Conservation (phyloP, 2,797 vertebrate genomes). For the Karalla daura region DNA sequence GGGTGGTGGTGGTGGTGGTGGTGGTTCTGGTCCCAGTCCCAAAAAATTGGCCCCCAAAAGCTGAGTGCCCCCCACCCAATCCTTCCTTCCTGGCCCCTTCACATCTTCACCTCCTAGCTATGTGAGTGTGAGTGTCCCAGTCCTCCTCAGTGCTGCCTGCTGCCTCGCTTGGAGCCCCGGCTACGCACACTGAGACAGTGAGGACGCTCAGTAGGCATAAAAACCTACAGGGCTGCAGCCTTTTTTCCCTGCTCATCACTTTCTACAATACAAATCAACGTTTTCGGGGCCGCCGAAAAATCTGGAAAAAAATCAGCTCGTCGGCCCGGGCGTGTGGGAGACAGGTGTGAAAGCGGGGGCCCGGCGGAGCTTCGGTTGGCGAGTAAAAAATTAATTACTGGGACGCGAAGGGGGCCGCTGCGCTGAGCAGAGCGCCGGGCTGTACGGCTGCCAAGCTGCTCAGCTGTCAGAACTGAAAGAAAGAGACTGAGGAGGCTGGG, state of each 20-base stretch:
- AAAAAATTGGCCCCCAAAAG: conserved; percentile 69
- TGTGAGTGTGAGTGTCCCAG: conserved; percentile 70
- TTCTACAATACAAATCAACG: conserved; percentile 87
- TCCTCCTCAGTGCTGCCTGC: conserved; percentile 73
- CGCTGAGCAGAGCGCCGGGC: conserved; percentile 67
- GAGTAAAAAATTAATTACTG: conserved; percentile 81
- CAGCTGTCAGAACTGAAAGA: conserved; percentile 60
- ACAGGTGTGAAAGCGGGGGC: conserved; percentile 70
- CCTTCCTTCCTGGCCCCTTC: conserved; percentile 63
- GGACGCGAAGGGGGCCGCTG: conserved; percentile 49
- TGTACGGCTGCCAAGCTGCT: conserved; percentile 80
- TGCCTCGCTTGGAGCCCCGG: conserved; percentile 81
- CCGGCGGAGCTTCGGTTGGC: conserved; percentile 34
- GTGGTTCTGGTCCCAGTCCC: conserved; percentile 61
- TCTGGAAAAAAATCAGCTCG: conserved; percentile 80
- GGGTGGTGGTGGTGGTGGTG: conserved; percentile 39
- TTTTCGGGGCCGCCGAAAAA: conserved; percentile 79
- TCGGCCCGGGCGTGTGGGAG: conserved; percentile 41
- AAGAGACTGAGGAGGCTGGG: conserved; percentile 49
- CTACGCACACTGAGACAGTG: conserved; percentile 76
- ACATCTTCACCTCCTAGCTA: conserved; percentile 68
- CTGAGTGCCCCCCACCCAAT: conserved; percentile 65
- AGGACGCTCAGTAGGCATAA: conserved; percentile 82
- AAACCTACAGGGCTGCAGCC: conserved; percentile 84
- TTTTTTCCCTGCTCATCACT: conserved; percentile 87